Base-by-base conservation (phyloP, 1,140 invertebrate genomes). In the Rhopalosiphum maidis region DNA sequence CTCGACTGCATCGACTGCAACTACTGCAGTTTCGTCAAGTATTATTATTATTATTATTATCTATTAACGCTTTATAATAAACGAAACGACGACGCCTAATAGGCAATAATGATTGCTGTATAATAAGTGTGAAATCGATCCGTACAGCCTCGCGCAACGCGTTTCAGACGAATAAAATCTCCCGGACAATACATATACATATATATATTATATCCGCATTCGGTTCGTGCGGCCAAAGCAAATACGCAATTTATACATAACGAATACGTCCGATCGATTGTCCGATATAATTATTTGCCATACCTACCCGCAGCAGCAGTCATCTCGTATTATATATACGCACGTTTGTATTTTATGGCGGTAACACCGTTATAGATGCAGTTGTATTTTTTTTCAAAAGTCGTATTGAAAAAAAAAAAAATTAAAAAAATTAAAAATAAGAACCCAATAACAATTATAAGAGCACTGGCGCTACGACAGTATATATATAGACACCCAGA, bases 91-190 rank as follows among this genome's bases (percentile, higher is more conserved):
- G 60, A 68, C 60, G 60, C 60, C 60, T 68, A 68, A 77, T 77
- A 77, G 60, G 60, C 60, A 77, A 77, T 77, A 77, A 68, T n/a
- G 60, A 68, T 68, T 68, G 60, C 60, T 68, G 60, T 35, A 37
- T 85, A 85, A 85, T 85, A 85, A 85, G 37, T 41, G 83, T 85
- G 83, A 85, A 85, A 85, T 85, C 37, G 83, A 85, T 41, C 83
- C 9, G 15, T n/a, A n/a, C 60, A 77, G 60, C 30, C 15, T 77
- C 30, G n/a, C n/a, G 60, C 60, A 77, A 77, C 60, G 60, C n/a
- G 30, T 77, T 77, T 35, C 30, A 6, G 83, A 37, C 77, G 35
- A 35, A 7, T 23, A 37, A 83, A 83, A 83, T 83, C 21, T 22
- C 22, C 35, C 7, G 60, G 30, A 35, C 60, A 83, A 37, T 83